phyloP scores from a whole-genome alignment of 2,797 vertebrate genomes.

The Alauda arvensis region DNA sequence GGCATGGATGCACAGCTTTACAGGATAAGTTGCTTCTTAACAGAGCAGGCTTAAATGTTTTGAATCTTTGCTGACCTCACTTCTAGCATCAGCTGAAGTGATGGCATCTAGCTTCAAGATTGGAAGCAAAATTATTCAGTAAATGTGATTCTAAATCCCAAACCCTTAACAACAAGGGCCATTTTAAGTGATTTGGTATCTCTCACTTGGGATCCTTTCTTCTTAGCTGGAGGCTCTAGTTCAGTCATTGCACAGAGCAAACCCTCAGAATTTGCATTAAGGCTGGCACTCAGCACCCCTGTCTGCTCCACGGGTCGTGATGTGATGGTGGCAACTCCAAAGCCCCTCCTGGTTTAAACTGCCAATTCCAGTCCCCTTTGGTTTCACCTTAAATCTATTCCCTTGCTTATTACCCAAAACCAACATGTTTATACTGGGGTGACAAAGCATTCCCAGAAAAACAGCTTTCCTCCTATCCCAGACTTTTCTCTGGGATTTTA shows the following conservation, averaged over 20 bases:
- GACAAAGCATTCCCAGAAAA: not conserved
- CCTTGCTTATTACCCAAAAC: not conserved
- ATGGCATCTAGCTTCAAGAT: not conserved
- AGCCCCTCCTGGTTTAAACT: not conserved
- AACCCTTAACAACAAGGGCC: not conserved
- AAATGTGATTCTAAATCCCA: not conserved
- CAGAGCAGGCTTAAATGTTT: not conserved
- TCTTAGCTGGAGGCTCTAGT: not conserved
- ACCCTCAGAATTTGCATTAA: not conserved
- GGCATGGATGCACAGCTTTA: not conserved
- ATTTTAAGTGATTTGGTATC: not conserved
- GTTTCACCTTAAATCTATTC: not conserved
- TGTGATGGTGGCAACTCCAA: not conserved
- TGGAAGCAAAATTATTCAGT: not conserved
- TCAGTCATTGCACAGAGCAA: not conserved
- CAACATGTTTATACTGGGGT: not conserved
- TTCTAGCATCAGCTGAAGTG: not conserved
- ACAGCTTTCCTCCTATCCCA: not conserved
- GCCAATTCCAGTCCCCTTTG: not conserved
- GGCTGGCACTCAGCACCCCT: not conserved
- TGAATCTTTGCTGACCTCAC: not conserved
- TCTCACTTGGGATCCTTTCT: not conserved
- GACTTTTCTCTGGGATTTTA: not conserved
- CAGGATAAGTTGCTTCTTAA: not conserved
- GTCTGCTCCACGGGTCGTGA: not conserved